These are phyloP conservation scores for Drosophila mayaguana DNA, from an alignment of 2,888 invertebrate genomes.

Conservation along the genomic window DNA sequence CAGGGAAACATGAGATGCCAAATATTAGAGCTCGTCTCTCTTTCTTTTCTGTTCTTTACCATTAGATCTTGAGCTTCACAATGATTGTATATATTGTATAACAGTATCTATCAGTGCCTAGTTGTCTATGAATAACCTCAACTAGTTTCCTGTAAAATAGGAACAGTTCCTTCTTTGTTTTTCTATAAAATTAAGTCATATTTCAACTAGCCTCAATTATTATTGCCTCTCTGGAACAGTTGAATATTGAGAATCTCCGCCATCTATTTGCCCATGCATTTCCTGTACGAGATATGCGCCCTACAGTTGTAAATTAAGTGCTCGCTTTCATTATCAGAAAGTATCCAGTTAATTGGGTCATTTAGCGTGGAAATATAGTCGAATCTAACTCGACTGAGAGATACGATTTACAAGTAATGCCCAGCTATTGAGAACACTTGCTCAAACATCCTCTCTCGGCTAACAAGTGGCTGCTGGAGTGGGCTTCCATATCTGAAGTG, in stretches of 20 bases:
- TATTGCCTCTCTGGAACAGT: background rate
- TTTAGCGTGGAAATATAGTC: constrained; percentile 13
- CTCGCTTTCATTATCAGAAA: constrained; percentile 34
- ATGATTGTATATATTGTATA: too few species aligned
- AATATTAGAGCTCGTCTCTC: background rate
- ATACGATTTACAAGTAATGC: constrained; percentile 13
- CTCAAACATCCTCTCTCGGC: constrained; percentile 25
- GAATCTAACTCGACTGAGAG: constrained; percentile 8
- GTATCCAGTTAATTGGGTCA: constrained; percentile 44
- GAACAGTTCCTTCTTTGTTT: too few species aligned
- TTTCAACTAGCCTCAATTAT: background rate
- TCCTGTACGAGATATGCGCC: constrained; percentile 19
- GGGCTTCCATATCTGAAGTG: constrained; percentile 40
- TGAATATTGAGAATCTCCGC: background rate
- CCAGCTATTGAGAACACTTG: constrained; percentile 35
- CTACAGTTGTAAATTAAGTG: constrained; percentile 9
- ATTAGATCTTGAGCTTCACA: too few species aligned
- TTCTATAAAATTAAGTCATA: background rate
- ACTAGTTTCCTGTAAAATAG: too few species aligned
- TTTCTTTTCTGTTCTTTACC: background rate
- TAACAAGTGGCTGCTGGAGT: constrained; percentile 47
- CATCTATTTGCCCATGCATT: constrained; percentile 8
- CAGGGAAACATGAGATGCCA: background rate
- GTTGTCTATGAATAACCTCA: too few species aligned
- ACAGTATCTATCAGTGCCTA: too few species aligned